phyloP scores from a whole-genome alignment of 1,140 invertebrate species.

The Drosophila mayri region DNA sequence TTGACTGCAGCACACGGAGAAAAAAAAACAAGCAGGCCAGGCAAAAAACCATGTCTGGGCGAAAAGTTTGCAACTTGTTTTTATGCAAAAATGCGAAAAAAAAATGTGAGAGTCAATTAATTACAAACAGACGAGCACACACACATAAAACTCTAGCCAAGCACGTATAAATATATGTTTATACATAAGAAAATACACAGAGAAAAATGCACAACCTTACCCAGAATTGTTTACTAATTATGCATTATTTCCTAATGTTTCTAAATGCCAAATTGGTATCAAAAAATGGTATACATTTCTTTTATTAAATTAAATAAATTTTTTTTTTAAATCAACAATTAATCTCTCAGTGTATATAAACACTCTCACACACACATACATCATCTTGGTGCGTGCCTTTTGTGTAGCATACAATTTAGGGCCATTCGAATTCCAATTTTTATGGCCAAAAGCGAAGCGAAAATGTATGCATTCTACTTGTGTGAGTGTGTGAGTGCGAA shows the following conservation, averaged over 20 bases:
- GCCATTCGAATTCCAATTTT: conserved; percentile 59
- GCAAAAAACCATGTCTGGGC: conserved; percentile 21
- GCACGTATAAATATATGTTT: not conserved
- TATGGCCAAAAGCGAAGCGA: conserved; percentile 53
- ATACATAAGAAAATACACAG: not conserved
- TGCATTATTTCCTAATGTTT: not conserved
- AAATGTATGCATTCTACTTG: conserved; percentile 72
- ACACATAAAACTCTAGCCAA: conserved; percentile 7
- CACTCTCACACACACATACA: conserved; percentile 12
- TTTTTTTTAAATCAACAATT: not conserved
- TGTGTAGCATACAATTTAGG: conserved; percentile 61
- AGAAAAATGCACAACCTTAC: not conserved
- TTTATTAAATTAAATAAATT: not conserved
- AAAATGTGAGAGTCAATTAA: conserved; percentile 77
- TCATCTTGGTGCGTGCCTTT: conserved; percentile 44
- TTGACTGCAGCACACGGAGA: conserved; percentile 51
- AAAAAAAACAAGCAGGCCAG: not conserved
- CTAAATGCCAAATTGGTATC: not conserved
- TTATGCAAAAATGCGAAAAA: conserved; percentile 63
- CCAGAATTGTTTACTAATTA: no score
- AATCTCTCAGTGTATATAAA: not conserved
- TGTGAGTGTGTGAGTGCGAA: conserved; percentile 17
- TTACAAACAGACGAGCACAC: conserved; percentile 58
- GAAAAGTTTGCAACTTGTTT: conserved; percentile 58
- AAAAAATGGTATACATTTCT: rapidly evolving